Evolutionary conservation across 2,113 vertebrate genomes (phyloP), one percentile per base, ranked within the genome.

Genomic region (Gymnarchus niloticus): DNA sequence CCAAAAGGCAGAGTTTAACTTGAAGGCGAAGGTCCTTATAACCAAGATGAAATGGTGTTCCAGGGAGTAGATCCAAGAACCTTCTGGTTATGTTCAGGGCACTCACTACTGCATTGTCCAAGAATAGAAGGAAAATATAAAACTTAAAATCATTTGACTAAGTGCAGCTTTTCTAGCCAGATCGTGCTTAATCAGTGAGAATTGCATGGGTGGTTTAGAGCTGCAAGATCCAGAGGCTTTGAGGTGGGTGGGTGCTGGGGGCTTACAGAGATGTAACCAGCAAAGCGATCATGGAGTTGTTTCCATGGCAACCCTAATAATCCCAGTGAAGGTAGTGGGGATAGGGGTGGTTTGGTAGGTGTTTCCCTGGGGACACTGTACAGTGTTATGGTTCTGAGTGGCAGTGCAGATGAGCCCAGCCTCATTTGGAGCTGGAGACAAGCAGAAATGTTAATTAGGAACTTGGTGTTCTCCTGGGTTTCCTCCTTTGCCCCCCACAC

Each of bases 401-500:
- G 86, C 87, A 80, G 2, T 28, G 49, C n/a, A 91, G 87, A 61
- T 54, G 88, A 88, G 86, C 87, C 77, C 87, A 65, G 87, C 90
- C 88, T 92, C 90, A 87, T 90, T 90, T 87, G 87, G 86, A 86
- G 88, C 85, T 28, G 78, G 73, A 88, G 87, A 87, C 88, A 85
- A 87, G 89, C 90, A 87, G 88, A 85, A 89, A 86, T 87, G 91
- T 88, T 93, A 93, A 93, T 94, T 91, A 90, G 86, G 87, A 86
- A 86, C 54, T 51, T 77, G 80, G 86, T 89, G 86, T 89, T 89
- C 89, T 88, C 80, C 86, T 88, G 37, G n/a, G 33, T 28, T 69
- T 49, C 85, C 28, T 88, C 25, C 28, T 23, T 77, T 51, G 37
- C 77, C 87, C 84, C 85, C 44, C 81, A 59, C 77, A 14, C 54